phyloP scores from a whole-genome alignment of 2,113 vertebrate species.

The Mormoops blainvillei region DNA sequence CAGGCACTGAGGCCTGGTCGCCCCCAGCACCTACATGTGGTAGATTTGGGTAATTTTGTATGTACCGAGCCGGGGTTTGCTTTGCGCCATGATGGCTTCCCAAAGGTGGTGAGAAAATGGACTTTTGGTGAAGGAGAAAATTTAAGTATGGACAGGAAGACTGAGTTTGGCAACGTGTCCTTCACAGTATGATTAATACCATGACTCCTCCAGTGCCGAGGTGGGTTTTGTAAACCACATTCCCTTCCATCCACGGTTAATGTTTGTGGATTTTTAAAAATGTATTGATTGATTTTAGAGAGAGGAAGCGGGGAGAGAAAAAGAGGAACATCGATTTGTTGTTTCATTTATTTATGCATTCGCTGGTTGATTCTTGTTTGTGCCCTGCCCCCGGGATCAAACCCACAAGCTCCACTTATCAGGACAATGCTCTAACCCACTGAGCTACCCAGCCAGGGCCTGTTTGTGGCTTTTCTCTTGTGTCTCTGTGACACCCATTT shows the following conservation, averaged over 20 bases:
- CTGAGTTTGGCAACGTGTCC: not conserved
- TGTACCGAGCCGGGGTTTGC: not conserved
- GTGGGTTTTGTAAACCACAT: not conserved
- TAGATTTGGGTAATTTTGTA: not conserved
- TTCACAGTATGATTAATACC: not conserved
- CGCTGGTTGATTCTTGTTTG: too few relatives aligned
- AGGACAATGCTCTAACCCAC: too few relatives aligned
- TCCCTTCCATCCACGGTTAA: not conserved
- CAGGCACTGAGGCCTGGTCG: accelerated
- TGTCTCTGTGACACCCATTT: not conserved
- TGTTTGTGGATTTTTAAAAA: not conserved
- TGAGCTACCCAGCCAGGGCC: too few relatives aligned
- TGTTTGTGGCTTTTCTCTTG: not conserved
- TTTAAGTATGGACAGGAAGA: not conserved
- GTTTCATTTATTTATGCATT: too few relatives aligned
- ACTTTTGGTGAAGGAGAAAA: not conserved
- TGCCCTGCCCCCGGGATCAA: too few relatives aligned
- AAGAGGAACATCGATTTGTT: too few relatives aligned
- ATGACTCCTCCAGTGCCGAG: accelerated
- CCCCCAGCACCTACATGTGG: accelerated
- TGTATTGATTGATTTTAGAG: too few relatives aligned
- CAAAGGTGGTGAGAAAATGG: not conserved
- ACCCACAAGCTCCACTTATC: too few relatives aligned
- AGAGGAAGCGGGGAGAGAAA: too few relatives aligned
- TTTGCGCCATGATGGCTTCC: not conserved